A percentile compares a stretch with the other conserved stretches of the same genome.
Evolutionary conservation across 2,888 invertebrate species (phyloP).

Genomic region (Athrips mouffetella): DNA sequence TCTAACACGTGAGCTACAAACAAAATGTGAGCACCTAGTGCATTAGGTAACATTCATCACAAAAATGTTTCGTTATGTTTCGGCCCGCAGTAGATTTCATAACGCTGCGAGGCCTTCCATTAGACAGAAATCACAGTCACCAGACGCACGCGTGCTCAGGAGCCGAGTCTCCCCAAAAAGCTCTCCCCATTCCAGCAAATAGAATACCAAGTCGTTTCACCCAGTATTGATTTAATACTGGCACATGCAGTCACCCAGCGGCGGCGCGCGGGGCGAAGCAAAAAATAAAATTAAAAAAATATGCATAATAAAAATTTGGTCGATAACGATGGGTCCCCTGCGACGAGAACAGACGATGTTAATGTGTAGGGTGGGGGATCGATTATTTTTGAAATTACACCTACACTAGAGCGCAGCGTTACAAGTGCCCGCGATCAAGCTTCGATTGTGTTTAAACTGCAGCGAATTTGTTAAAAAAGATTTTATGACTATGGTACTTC

Average conservation of each 20-base stretch:
- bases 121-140: conserved; percentile 36
- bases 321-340: conserved; percentile 62
- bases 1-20: background rate
- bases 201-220: conserved; percentile 27
- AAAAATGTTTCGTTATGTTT: conserved; percentile 22
- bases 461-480: background rate
- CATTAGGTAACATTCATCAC: conserved; percentile 27
- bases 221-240: conserved; percentile 61
- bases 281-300: conserved; percentile 74
- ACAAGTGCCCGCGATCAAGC: conserved; percentile 25
- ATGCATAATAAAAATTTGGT: conserved; percentile 72
- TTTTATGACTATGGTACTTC: background rate
- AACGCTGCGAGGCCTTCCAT: conserved; percentile 40
- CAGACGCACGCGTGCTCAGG: conserved; percentile 26
- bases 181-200: conserved; percentile 33
- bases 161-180: conserved; percentile 38
- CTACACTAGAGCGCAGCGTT: conserved; percentile 21
- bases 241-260: conserved; percentile 44
- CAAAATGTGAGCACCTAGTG: conserved; percentile 18
- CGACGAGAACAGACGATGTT: conserved; percentile 44
- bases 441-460: background rate
- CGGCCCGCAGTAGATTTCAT: conserved; percentile 22
- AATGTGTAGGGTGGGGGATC: conserved; percentile 54
- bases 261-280: conserved; percentile 49
- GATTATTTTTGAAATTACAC: conserved; percentile 59